phyloP scores from a whole-genome alignment of 2,888 invertebrate genomes.

The Drosophila mettleri region DNA sequence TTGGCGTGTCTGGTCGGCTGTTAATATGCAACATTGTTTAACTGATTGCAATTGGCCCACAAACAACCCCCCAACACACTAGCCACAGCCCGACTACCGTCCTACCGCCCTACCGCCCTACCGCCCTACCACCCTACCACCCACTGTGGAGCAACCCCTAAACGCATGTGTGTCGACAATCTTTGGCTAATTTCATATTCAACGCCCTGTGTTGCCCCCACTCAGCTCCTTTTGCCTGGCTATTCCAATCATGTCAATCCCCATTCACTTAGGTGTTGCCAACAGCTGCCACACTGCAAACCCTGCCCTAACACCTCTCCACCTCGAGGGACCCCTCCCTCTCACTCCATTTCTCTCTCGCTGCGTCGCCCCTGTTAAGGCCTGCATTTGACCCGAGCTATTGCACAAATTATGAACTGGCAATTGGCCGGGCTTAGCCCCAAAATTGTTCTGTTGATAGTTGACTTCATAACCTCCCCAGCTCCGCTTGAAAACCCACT shows the following conservation, averaged over 20 bases:
- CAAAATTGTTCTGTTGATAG: conserved; percentile 30
- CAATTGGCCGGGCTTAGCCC: conserved; percentile 39
- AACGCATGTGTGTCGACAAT: conserved; percentile 51
- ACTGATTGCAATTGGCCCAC: conserved; percentile 68
- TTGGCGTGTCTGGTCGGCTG: conserved; percentile 41
- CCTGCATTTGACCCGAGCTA: conserved; percentile 41
- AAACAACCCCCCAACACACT: conserved; percentile 7
- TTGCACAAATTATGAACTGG: conserved; percentile 62
- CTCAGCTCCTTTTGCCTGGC: neutral
- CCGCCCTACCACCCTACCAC: neutral
- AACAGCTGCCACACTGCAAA: conserved; percentile 42
- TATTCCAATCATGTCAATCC: conserved; percentile 43
- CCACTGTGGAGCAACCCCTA: neutral
- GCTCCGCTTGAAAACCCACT: neutral
- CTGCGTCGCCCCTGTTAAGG: neutral
- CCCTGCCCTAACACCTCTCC: neutral
- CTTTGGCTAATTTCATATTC: conserved; percentile 67
- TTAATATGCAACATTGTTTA: conserved; percentile 78
- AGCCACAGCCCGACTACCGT: neutral
- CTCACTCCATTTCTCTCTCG: too few relatives aligned
- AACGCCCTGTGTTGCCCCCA: conserved; percentile 14
- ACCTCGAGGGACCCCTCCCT: neutral
- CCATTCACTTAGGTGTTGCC: conserved; percentile 49
- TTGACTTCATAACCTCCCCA: conserved; percentile 1
- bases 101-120: neutral